Evolutionary conservation across 2,113 vertebrate genomes (phyloP), one percentile per base, ranked within the genome.

Genomic region (Atherinomorus stipes): DNA sequence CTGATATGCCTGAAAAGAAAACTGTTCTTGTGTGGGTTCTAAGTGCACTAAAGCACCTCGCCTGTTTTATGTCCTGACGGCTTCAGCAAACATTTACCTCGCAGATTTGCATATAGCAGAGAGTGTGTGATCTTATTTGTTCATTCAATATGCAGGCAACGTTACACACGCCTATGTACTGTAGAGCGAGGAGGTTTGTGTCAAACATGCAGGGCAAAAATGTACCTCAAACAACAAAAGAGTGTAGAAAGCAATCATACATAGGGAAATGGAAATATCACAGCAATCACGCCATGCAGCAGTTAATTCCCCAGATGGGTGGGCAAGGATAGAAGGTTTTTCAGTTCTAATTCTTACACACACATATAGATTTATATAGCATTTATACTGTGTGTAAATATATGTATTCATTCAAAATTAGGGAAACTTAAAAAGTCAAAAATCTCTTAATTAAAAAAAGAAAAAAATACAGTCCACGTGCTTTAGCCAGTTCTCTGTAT

Each of bases 61-160:
- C 34, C 40, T 19, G 13, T 59, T 49, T 47, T 38, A 45, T 15
- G 11, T 59, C 78, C 31, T n/a, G 1, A 31, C 76, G 65, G 52
- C 59, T 23, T 51, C 31, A 74, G 63, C 64, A 86, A 85, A 88
- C 80, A 76, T 81, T 88, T 81, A 72, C 64, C 34, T 26, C 15
- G 7, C 28, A 75, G 65, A 86, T 87, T 74, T 76, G 64, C 50
- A 57, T 65, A 18, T 15, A 44, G 42, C 9, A 19, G 44, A 70
- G 52, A 51, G 49, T 19, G 42, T 54, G 40, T 10, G 50, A 64
- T 57, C 78, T 37, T 21, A 16, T 61, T 71, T 59, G 21, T 49
- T 34, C 15, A 44, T 18, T 26, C 31, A 61, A 22, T 13, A 10
- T 38, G n/a, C 11, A n/a, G 16, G n/a, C 19, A 26, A 22, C 15